Evolutionary conservation across 2,888 invertebrate genomes (phyloP), one percentile per base, ranked within the genome.

Genomic region (Cistogaster globosa): DNA sequence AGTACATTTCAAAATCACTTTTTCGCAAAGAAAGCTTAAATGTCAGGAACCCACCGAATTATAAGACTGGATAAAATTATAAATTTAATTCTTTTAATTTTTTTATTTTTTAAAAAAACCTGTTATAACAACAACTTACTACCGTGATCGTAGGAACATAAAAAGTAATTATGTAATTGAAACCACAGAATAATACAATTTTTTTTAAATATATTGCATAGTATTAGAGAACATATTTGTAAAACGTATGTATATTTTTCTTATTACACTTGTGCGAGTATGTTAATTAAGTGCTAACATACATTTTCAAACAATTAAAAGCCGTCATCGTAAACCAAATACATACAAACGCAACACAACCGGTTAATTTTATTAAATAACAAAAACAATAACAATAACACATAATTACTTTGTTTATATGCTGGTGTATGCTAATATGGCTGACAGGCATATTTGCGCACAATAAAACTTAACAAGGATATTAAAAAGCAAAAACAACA

Each of bases 281-380:
- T 82, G 76, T 77, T 88, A 88, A 87, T 87, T 86, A 87, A 81
- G 86, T 86, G 87, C 85, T 86, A 87, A 87, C 87, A 86, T 76
- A 82, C 62, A 86, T 88, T 78, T 81, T 77, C 62, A 69, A 82
- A 69, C 62, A 78, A 83, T 63, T 71, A 77, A 69, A 72, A 83
- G 53, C 72, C 51, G 42, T 76, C 60, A 71, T 68, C 51, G 45
- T 22, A 78, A 20, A 20, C 67, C 67, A 55, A 45, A 75, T 36
- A 68, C 20, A 45, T 32, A 74, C 26, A 45, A 20, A 20, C 12
- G 9, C 42, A 38, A 36, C 32, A 36, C 79, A 65, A 71, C 38
- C 80, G 58, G 75, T 78, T 71, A 79, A 74, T 63, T 20, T 20
- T 65, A 42, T 63, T 16, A 83, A 77, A 58, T 42, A 60, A 67